Percentiles rank a stretch among this genome's conserved stretches.
phyloP scores from a whole-genome alignment of 2,113 vertebrate genomes.

The Falco punctatus region DNA sequence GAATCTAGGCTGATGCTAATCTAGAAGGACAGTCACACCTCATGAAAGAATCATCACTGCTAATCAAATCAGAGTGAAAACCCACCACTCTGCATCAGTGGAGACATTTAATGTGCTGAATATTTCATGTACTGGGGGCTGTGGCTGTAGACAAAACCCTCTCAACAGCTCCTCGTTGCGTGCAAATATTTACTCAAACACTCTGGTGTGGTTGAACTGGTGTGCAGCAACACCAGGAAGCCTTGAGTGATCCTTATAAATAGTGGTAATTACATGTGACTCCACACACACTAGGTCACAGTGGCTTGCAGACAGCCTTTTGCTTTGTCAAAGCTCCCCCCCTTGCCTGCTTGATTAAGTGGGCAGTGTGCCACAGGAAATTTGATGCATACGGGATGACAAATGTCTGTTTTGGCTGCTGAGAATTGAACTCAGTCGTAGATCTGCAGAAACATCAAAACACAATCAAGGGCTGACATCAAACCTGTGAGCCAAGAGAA shows the following conservation, averaged over 20 bases:
- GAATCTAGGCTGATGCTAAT: conserved; percentile 88
- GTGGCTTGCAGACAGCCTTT: conserved; percentile 56
- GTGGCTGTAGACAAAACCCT: conserved; percentile 79
- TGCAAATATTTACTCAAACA: conserved; percentile 93
- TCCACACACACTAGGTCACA: conserved; percentile 78
- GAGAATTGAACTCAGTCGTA: conserved; percentile 86
- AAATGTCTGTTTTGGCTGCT: conserved; percentile 91
- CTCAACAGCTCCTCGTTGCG: conserved; percentile 85
- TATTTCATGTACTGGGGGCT: conserved; percentile 90
- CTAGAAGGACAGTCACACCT: conserved; percentile 88
- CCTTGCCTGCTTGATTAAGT: conserved; percentile 76
- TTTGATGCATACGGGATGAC: conserved; percentile 82
- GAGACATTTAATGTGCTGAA: conserved; percentile 84
- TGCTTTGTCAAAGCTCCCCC: conserved; percentile 63
- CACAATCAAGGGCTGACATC: conserved; percentile 90
- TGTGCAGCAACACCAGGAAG: conserved; percentile 74
- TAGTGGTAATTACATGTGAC: conserved; percentile 90
- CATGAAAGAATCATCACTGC: conserved; percentile 98
- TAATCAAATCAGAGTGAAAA: conserved; percentile 95
- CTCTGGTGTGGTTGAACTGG: conserved; percentile 68
- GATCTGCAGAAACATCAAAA: conserved; percentile 92
- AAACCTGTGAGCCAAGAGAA: conserved; percentile 81
- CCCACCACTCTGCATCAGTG: conserved; percentile 83
- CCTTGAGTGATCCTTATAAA: conserved; percentile 85
- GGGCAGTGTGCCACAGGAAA: conserved; percentile 74